phyloP scores from a whole-genome alignment of 2,888 invertebrate genomes.

The Drosophila neonasuta region DNA sequence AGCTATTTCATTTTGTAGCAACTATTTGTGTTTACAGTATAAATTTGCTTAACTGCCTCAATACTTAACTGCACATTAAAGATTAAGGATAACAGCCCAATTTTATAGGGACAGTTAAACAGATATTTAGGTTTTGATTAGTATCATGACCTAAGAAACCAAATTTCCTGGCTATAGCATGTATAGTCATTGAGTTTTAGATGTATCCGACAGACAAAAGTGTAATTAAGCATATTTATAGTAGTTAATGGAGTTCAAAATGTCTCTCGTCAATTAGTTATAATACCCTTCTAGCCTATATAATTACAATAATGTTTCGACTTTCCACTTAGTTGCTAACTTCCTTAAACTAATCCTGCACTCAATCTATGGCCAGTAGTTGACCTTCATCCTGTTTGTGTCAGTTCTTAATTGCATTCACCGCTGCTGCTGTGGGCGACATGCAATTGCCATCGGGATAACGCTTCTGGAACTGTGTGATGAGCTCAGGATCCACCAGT shows the following conservation, averaged over 20 bases:
- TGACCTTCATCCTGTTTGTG: neutral
- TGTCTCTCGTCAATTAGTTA: neutral
- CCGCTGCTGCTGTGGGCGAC: conserved; percentile 78
- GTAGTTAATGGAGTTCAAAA: neutral
- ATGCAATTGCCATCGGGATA: conserved; percentile 92
- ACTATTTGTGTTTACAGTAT: no score
- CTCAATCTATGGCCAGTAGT: conserved; percentile 1
- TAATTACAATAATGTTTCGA: conserved; percentile 14
- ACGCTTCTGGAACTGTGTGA: conserved; percentile 92
- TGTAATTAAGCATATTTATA: neutral
- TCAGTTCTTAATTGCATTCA: conserved; percentile 60
- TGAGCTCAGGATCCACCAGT: conserved; percentile 94
- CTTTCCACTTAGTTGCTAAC: conserved; percentile 11
- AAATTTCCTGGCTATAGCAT: no score
- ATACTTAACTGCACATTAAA: no score
- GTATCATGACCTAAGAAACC: no score
- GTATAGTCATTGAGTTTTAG: neutral
- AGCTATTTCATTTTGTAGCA: no score
- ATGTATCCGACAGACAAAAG: neutral
- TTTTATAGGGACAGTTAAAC: no score
- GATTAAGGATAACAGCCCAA: no score
- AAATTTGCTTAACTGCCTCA: no score
- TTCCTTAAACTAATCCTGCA: neutral
- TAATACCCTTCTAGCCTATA: conserved; percentile 1
- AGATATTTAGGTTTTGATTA: no score